phyloP scores from a whole-genome alignment of 2,113 vertebrate genomes.

The Trinectes maculatus region DNA sequence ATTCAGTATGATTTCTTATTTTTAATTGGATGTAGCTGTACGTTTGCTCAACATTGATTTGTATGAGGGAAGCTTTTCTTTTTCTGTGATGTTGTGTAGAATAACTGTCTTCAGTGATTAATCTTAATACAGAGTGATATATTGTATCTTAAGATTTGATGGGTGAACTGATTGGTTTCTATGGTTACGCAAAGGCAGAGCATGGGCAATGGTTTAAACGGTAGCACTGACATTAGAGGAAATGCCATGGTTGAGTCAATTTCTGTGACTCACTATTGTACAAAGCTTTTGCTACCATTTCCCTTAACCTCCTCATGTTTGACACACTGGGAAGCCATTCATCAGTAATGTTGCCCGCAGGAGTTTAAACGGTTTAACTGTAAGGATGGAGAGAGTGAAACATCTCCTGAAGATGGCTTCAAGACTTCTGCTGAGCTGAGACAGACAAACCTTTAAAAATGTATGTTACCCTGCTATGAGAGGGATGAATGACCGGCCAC shows the following conservation, averaged over 20 bases:
- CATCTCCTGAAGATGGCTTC: conserved; percentile 27
- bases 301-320: too few relatives aligned
- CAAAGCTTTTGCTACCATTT: too few relatives aligned
- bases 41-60: not conserved
- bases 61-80: not conserved
- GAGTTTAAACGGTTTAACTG: conserved; percentile 1
- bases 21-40: not conserved
- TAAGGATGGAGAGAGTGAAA: conserved; percentile 27
- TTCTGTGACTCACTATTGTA: too few relatives aligned
- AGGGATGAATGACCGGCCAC: conserved; percentile 45
- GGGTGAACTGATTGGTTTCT: not conserved
- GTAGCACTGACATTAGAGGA: too few relatives aligned
- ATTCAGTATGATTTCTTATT: not conserved
- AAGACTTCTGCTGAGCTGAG: conserved; percentile 29
- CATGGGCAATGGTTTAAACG: too few relatives aligned
- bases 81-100: not conserved
- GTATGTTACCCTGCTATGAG: conserved; percentile 39
- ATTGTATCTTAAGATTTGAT: not conserved
- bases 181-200: too few relatives aligned
- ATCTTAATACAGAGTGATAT: not conserved
- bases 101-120: not conserved
- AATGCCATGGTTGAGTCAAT: too few relatives aligned
- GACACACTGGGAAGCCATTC: conserved; percentile 1
- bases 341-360: conserved; percentile 46
- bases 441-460: conserved; percentile 53